Conservation (phyloP, 2,888 invertebrate genomes). For the Glaucopsyche alexis region DNA sequence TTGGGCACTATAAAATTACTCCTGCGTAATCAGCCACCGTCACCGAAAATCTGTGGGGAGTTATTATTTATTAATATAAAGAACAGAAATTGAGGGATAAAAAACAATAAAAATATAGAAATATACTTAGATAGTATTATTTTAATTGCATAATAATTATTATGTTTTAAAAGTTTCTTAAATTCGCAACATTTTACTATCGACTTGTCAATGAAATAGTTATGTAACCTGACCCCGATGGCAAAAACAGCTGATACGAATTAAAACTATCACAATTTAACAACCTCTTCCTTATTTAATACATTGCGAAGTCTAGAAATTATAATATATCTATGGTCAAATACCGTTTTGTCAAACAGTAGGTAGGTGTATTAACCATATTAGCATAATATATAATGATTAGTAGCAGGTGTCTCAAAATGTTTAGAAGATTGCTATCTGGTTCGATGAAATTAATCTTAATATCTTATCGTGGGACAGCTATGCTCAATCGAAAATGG, state of each 20-base stretch:
- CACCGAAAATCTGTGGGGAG: no score
- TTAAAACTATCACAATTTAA: not conserved
- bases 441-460: no score
- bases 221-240: not conserved
- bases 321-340: conserved; percentile 7
- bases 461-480: no score
- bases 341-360: not conserved
- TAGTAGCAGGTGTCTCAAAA: no score
- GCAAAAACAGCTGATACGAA: conserved; percentile 4
- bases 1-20: no score
- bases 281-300: not conserved
- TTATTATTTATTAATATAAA: no score
- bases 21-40: no score
- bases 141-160: not conserved
- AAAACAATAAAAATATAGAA: not conserved
- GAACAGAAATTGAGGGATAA: no score
- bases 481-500: no score
- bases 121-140: no score
- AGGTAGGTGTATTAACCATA: not conserved
- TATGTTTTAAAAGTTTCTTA: not conserved
- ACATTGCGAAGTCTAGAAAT: not conserved
- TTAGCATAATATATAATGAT: no score
- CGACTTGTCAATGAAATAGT: conserved; percentile 3
- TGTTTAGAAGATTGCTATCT: no score
- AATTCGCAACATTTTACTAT: not conserved